Percentiles rank a stretch among this genome's conserved stretches.
These are phyloP conservation scores for Meloidogyne floridensis DNA, from an alignment of 1,140 invertebrate genomes.

Conservation along the genomic window DNA sequence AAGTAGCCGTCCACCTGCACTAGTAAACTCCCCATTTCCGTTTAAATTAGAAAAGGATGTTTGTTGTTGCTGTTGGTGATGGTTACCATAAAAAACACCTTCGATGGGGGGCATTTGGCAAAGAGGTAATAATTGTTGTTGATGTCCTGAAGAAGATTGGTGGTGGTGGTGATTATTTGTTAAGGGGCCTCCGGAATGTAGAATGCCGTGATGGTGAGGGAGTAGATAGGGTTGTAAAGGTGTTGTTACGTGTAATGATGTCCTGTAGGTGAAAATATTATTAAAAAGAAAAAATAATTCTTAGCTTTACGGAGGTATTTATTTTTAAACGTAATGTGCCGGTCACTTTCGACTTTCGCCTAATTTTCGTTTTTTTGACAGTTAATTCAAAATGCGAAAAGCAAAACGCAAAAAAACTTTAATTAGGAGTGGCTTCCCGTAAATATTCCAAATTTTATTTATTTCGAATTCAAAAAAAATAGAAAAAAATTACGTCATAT, in stretches of 20 bases:
- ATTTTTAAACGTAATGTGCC: too few relatives aligned
- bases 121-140: constrained; percentile 47
- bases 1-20: background rate
- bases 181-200: background rate
- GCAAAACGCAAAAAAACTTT: too few relatives aligned
- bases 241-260: constrained; percentile 38
- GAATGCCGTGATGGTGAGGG: background rate
- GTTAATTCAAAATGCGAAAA: too few relatives aligned
- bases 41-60: too few relatives aligned
- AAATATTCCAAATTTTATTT: too few relatives aligned
- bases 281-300: too few relatives aligned
- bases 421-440: too few relatives aligned
- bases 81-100: constrained; percentile 34
- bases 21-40: background rate
- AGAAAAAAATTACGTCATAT: constrained; percentile 21
- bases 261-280: constrained; percentile 16
- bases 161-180: constrained; percentile 12
- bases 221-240: constrained; percentile 32
- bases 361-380: too few relatives aligned
- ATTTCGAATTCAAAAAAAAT: too few relatives aligned
- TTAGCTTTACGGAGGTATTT: background rate
- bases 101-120: constrained; percentile 55
- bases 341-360: too few relatives aligned
- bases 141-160: constrained; percentile 5
- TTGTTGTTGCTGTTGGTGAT: background rate